These are phyloP conservation scores for Equus przewalskii DNA, from an alignment of 2,113 vertebrate species.

Conservation along the genomic window DNA sequence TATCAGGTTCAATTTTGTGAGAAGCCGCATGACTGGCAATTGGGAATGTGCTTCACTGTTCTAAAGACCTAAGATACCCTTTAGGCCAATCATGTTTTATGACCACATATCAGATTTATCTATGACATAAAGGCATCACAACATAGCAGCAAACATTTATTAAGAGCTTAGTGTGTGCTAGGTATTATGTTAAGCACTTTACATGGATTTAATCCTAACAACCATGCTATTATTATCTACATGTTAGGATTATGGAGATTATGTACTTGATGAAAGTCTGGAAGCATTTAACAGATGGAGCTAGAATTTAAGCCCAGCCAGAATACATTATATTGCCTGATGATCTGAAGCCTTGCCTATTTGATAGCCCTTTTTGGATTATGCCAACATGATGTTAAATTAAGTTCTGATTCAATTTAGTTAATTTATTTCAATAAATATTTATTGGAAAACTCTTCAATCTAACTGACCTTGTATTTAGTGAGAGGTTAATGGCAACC, in stretches of 20 bases:
- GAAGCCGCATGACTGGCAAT: not conserved
- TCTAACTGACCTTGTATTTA: slow-evolving; percentile 40
- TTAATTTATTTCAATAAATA: slow-evolving; percentile 62
- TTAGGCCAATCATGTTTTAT: not conserved
- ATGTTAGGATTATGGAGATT: not conserved
- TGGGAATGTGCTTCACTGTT: not conserved
- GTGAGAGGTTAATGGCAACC: slow-evolving; percentile 2
- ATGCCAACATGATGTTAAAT: slow-evolving; percentile 16
- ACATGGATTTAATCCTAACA: not conserved
- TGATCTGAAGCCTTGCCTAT: not conserved
- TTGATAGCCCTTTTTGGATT: not conserved
- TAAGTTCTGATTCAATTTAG: slow-evolving; percentile 49
- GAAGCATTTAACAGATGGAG: not conserved
- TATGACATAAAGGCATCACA: not conserved
- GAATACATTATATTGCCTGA: not conserved
- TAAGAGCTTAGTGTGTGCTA: not conserved
- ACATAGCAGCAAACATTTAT: not conserved
- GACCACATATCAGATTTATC: not conserved
- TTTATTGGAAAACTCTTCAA: not conserved
- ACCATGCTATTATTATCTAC: not conserved
- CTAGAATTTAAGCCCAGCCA: not conserved
- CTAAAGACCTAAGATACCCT: not conserved
- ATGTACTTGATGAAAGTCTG: not conserved
- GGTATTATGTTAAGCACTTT: not conserved
- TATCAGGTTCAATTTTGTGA: not conserved